These are phyloP conservation scores for Tokudaia muenninki DNA, from an alignment of 2,797 vertebrate genomes.

Conservation along the genomic window DNA sequence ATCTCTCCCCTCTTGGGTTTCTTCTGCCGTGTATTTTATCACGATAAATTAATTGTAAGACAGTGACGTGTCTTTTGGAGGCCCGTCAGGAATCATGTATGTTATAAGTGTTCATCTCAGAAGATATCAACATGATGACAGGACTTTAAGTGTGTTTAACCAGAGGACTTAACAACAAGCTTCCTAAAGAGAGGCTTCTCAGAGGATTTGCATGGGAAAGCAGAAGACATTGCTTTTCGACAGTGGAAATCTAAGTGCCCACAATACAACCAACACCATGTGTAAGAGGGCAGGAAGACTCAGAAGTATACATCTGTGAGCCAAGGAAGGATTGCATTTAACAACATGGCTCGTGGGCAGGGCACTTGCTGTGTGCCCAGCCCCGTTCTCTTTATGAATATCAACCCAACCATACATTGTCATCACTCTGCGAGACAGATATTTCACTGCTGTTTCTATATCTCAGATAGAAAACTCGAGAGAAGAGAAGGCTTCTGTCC, in stretches of 20 bases:
- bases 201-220: background rate
- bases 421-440: background rate
- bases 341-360: rapidly evolving
- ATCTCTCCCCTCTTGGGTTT: background rate
- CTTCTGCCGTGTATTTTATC: background rate
- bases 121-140: background rate
- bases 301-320: rapidly evolving
- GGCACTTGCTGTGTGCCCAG: background rate
- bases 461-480: conserved; percentile 19
- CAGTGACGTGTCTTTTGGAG: background rate
- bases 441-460: background rate
- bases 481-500: background rate
- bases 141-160: background rate
- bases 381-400: background rate
- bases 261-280: background rate
- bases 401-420: background rate
- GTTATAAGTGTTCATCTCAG: background rate
- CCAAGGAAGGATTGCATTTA: background rate
- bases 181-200: background rate
- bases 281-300: background rate
- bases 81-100: background rate
- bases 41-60: background rate
- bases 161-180: background rate
- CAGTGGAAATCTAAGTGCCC: background rate
- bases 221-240: background rate